Base-by-base conservation (phyloP, 2,888 invertebrate species). In the Leptopilina drosophilae region DNA sequence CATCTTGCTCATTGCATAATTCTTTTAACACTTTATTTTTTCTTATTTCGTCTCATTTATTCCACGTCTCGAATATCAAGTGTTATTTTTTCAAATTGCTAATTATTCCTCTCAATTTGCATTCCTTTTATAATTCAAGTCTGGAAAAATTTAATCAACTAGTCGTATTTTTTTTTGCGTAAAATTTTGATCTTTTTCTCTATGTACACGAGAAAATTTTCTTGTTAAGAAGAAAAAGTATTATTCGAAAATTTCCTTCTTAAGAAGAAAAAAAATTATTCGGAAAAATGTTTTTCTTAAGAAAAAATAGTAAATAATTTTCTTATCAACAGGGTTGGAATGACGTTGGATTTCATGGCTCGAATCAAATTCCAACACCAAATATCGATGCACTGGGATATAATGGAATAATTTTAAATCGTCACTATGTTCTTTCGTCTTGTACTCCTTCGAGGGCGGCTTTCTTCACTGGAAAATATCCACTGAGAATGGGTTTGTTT, bases 331-430 rank as follows among this genome's bases (percentile, higher is more conserved):
- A 92, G 98, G 98, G 98, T 11, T 97, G 97, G 95, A 96, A 98
- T 89, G 98, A 98, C 91, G 96, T 98, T 6, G 95, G 97, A 77
- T 98, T 97, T 89, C 98, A 97, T 87, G 98, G 98, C 0, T 96
- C 96, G 0, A 94, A 95, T 85, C 96, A 98, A 92, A 97, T 97
- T 86, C 94, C 95, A 66, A 98, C 98, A 0, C 98, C 98, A 0
- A 98, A 98, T 90, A 96, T 98, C 79, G 98, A 98, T 91, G 95
- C 96, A 0, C 89, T 98, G 83, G 98, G 96, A 0, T 96, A 96
- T 89, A 95, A 96, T 88, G 97, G 98, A 4, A 94, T 97, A 26
- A 95, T 98, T 79, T 92, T 98, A 46, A 96, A 97, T 90, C 95
- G 95, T 87, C 96, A 97, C 88, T 98, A 98, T 90, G 96, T 96